Evolutionary conservation across 2,113 vertebrate species (phyloP), one percentile per base, ranked within the genome.

Genomic region (Pardalotus punctatus): DNA sequence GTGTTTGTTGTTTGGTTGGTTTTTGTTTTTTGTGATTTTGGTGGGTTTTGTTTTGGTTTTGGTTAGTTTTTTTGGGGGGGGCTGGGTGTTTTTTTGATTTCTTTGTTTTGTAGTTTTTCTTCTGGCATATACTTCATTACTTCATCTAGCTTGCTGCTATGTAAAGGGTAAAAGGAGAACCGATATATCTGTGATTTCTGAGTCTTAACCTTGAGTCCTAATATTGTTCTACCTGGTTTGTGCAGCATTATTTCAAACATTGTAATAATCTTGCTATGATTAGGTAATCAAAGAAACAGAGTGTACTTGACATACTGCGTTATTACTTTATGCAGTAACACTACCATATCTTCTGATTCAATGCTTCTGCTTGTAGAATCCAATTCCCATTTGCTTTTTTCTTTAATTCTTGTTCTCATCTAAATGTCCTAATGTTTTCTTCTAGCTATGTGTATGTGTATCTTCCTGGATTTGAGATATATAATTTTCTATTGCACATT

Each of bases 251-350:
- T 95, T 88, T 91, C 80, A 86, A 88, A 47, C 8, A 21, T 58
- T 84, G 47, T 43, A 92, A 79, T 89, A 87, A 89, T 94, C 56
- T 96, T 61, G 13, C 35, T 78, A 35, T 88, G 91, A 91, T 91
- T 86, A 92, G 85, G 67, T 90, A 90, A 83, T 96, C 76, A 92
- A 92, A 94, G 69, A 69, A 92, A 86, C 42, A 33, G 81, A 53
- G 67, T 86, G 29, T 81, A 43, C 27, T 95, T 96, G 91, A 81
- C 80, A 84, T 57, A 84, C 64, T 78, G 0, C 58, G 56, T 88
- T 92, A 58, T 90, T 96, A 60, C 53, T 86, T 92, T 78, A 66
- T 64, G 22, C 83, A 31, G 35, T 81, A 91, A 77, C 36, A 47
- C 27, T 66, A 51, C 53, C 14, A 3, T 86, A 66, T 84, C 69